phyloP scores from a whole-genome alignment of 2,797 vertebrate genomes.

The Argyrosomus regius region DNA sequence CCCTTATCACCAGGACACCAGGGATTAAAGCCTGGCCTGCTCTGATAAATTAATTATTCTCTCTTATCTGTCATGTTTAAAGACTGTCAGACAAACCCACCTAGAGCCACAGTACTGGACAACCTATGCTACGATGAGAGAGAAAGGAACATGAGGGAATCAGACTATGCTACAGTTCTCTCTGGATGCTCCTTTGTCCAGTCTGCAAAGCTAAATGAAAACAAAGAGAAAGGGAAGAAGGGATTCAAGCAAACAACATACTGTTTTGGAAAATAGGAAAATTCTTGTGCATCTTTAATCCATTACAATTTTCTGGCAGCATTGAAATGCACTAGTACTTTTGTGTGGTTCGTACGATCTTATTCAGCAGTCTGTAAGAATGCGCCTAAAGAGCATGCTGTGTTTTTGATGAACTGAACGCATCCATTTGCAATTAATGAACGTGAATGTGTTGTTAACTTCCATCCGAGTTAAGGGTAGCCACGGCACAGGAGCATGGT shows the following conservation, averaged over 20 bases:
- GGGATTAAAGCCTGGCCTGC: conserved; percentile 86
- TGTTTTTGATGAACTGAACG: too few relatives aligned
- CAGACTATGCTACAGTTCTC: conserved; percentile 12
- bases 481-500: too few relatives aligned
- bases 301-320: neutral
- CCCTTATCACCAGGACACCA: conserved; percentile 86
- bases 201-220: neutral
- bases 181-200: conserved; percentile 13
- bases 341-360: neutral
- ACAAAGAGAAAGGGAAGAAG: neutral
- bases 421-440: too few relatives aligned
- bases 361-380: too few relatives aligned
- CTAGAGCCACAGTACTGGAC: conserved; percentile 67
- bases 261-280: neutral
- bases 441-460: too few relatives aligned
- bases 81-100: conserved; percentile 77
- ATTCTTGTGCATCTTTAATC: neutral
- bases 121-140: conserved; percentile 37
- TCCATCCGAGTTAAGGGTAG: too few relatives aligned
- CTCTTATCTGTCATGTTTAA: conserved; percentile 87
- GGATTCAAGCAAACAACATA: neutral
- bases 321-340: neutral
- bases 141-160: conserved; percentile 45
- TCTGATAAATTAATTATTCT: conserved; percentile 88
- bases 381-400: too few relatives aligned